Evolutionary conservation across 2,797 vertebrate genomes (phyloP).

Genomic region (Anomalospiza imberbis): DNA sequence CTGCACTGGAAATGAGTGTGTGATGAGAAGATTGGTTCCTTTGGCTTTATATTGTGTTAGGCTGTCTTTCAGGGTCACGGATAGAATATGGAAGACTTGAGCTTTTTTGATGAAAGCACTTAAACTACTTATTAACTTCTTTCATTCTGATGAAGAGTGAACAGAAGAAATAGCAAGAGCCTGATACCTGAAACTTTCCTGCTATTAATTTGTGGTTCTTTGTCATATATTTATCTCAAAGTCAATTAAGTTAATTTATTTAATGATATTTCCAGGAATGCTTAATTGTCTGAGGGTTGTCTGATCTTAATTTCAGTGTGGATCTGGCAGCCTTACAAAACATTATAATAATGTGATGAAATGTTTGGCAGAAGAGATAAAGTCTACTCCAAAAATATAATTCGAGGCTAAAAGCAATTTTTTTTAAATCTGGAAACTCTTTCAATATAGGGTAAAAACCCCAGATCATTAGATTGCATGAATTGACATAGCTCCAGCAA

Average conservation of each 20-base stretch:
- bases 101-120: neutral
- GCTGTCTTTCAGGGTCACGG: neutral
- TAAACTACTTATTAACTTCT: neutral
- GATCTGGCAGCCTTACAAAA: slow-evolving; percentile 34
- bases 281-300: neutral
- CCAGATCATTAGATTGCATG: neutral
- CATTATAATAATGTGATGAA: slow-evolving; percentile 48
- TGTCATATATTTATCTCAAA: neutral
- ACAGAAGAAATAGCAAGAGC: neutral
- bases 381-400: neutral
- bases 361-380: slow-evolving; percentile 27
- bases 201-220: neutral
- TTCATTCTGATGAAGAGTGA: neutral
- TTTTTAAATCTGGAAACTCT: neutral
- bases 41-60: neutral
- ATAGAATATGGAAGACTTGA: neutral
- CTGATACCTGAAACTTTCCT: slow-evolving; percentile 13
- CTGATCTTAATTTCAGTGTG: slow-evolving; percentile 6
- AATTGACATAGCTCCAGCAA: neutral
- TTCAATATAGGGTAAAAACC: neutral
- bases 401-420: slow-evolving; percentile 2
- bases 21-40: neutral
- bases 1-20: neutral
- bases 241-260: slow-evolving; percentile 46
- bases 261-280: slow-evolving; percentile 40